Percentiles rank a stretch among this genome's conserved stretches.
Conservation (phyloP, 1,140 invertebrate genomes). For the Sycobia sp. region DNA sequence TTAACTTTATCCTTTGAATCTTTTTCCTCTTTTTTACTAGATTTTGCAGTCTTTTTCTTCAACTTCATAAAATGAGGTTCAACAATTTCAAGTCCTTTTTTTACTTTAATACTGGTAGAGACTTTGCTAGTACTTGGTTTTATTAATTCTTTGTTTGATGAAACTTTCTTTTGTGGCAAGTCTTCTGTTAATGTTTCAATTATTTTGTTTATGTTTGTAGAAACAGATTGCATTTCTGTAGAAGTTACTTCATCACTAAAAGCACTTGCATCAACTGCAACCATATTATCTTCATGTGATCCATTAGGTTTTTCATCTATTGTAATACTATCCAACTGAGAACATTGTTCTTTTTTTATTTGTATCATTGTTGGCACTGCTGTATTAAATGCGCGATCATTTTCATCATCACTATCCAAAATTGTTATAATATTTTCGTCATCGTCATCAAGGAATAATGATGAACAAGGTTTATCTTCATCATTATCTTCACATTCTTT, state of each 20-base stretch:
- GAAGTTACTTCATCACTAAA: background rate
- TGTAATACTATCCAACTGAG: background rate
- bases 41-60: background rate
- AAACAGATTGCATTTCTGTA: too few relatives aligned
- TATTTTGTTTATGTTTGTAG: background rate
- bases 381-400: conserved; percentile 22
- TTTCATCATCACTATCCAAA: conserved; percentile 45
- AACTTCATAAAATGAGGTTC: conserved; percentile 30
- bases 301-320: background rate
- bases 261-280: too few relatives aligned
- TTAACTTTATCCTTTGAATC: background rate
- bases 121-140: background rate
- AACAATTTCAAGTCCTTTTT: conserved; percentile 23
- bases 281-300: background rate
- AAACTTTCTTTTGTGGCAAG: too few relatives aligned
- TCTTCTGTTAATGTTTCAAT: background rate
- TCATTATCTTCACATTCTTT: conserved; percentile 31
- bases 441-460: conserved; percentile 23
- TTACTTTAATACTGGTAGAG: background rate
- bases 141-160: background rate
- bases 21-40: background rate
- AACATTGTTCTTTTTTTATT: conserved; percentile 26
- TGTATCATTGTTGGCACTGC: conserved; percentile 23
- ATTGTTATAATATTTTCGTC: conserved; percentile 40
- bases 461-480: background rate